Base-by-base conservation (phyloP, 2,797 vertebrate genomes). In the Pangasius sanitwongsei region DNA sequence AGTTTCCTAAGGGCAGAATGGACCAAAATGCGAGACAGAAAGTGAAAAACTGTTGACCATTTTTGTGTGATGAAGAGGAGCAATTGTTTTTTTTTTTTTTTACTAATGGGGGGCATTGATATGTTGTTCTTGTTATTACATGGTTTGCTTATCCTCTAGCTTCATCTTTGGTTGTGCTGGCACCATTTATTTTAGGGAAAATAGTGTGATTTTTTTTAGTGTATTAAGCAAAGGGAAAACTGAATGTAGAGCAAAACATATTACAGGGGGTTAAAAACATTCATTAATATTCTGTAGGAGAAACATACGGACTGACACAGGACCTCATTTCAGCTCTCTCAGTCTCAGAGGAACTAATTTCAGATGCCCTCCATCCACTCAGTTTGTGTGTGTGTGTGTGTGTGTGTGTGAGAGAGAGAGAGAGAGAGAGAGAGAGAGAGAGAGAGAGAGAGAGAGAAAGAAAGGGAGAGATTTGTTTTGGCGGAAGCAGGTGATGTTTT, bases 281-380 rank as follows among this genome's bases (percentile, higher is more conserved):
- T 95, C 91, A 94, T 95, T 96, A 94, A 95, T 94, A 95, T 95
- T 93, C 94, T 91, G 87, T 85, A 89, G 86, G 91, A 91, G 89
- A 90, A 88, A 92, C 57, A 69, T 57, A 57, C 78, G 4, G 89
- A 90, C 93, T 91, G 92, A 94, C 20, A 59, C 78, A 81, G 18
- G 93, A 93, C 93, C 94, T 95, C 65, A 96, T 95, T 95, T 95
- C 90, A 93, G 93, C 92, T 93, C 59, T 31, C 55, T 61, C 61
- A 75, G 85, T 85, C 57, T 65, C 44, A 4, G 37, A 83, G 65
- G 57, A 63, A 69, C 37, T 85, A 82, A 69, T 85, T 85, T 55
- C 65, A 85, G 67, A 85, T 69, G 31, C 48, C 28, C 80, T 61
- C 53, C 78, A 57, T 81, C 53, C 78, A 57, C 53, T 81, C 48